phyloP scores from a whole-genome alignment of 2,113 vertebrate genomes.

The Plotosus lineatus region DNA sequence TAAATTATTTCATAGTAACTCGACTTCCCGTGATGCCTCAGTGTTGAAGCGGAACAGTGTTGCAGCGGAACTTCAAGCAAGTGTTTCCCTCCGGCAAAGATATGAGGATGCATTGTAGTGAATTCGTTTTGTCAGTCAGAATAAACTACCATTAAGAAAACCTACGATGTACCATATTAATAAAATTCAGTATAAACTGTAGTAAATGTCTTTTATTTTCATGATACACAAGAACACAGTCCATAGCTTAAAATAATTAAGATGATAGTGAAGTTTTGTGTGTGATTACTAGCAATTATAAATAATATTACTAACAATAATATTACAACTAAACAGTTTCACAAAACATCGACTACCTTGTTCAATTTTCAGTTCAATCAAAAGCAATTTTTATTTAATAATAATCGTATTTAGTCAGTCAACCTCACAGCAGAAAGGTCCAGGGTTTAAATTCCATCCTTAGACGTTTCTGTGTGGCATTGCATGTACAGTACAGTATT shows the following conservation, averaged over 20 bases:
- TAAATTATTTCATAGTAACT: not conserved
- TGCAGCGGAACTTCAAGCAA: not conserved
- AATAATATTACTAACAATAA: not conserved
- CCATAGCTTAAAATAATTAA: too few species aligned
- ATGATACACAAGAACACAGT: not conserved
- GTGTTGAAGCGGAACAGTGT: not conserved
- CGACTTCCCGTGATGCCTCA: not conserved
- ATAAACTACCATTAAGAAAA: not conserved
- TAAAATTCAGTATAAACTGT: not conserved
- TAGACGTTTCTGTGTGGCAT: too few species aligned
- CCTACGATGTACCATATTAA: not conserved
- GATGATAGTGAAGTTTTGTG: too few species aligned
- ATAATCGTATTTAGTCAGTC: too few species aligned
- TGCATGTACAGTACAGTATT: too few species aligned
- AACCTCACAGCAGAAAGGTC: too few species aligned
- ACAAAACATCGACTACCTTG: not conserved
- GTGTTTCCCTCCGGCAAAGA: not conserved
- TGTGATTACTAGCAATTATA: too few species aligned
- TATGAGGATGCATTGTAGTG: not conserved
- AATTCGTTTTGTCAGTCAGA: not conserved
- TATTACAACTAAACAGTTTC: not conserved
- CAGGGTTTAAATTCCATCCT: too few species aligned
- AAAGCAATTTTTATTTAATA: too few species aligned
- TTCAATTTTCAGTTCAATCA: not conserved
- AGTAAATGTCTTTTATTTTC: not conserved